A percentile compares a stretch with the other conserved stretches of the same genome.
Conservation (phyloP, 2,797 vertebrate genomes). For the Chanos chanos region DNA sequence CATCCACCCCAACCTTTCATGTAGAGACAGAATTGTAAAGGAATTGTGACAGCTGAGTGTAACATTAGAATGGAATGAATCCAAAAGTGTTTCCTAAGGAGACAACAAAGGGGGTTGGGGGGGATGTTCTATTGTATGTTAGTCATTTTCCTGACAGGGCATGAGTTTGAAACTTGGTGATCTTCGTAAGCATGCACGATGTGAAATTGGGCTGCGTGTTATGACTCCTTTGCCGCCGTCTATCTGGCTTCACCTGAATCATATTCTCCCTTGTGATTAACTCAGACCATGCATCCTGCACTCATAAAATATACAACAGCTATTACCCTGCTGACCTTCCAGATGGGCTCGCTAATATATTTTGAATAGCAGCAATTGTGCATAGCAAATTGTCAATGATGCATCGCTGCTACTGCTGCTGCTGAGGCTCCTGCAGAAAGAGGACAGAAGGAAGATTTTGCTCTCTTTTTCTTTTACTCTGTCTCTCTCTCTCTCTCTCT, state of each 20-base stretch:
- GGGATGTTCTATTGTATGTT: too few species aligned
- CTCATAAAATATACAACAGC: slow-evolving; percentile 66
- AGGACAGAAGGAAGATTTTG: background rate
- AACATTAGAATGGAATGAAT: too few species aligned
- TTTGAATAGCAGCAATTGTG: slow-evolving; percentile 58
- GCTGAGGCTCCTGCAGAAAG: background rate
- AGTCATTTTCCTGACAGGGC: too few species aligned
- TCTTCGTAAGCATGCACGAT: too few species aligned
- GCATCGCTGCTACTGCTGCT: slow-evolving; percentile 46
- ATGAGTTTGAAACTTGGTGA: too few species aligned
- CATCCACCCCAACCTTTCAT: too few species aligned
- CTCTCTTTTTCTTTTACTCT: background rate
- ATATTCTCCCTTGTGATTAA: slow-evolving; percentile 56
- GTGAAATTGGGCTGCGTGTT: too few species aligned
- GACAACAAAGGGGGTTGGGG: too few species aligned
- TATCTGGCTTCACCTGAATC: slow-evolving; percentile 53
- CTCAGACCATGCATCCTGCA: slow-evolving; percentile 51
- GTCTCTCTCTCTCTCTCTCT: background rate
- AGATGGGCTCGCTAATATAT: slow-evolving; percentile 61
- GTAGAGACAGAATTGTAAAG: too few species aligned
- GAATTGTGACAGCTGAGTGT: too few species aligned
- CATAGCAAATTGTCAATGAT: slow-evolving; percentile 54
- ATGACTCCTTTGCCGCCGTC: too few species aligned
- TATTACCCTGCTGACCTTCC: slow-evolving; percentile 57
- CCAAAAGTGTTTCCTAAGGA: too few species aligned